These are phyloP conservation scores for Phortica okadai DNA, from an alignment of 2,888 invertebrate genomes.

Conservation along the genomic window DNA sequence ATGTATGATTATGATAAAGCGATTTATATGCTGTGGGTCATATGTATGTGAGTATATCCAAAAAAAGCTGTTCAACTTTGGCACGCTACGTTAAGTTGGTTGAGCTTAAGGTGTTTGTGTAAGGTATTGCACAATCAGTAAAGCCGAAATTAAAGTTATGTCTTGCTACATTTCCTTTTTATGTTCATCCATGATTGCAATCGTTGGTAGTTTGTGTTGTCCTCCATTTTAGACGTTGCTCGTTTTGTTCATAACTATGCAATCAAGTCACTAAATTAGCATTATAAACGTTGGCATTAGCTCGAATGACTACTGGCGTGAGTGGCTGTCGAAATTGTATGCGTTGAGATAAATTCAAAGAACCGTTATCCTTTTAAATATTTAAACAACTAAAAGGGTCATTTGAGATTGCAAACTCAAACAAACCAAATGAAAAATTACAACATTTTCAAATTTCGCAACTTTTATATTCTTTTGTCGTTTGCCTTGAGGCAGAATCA, in stretches of 20 bases:
- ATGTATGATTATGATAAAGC: too few species aligned
- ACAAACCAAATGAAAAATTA: not conserved
- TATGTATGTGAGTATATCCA: too few species aligned
- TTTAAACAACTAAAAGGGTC: not conserved
- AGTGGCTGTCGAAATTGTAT: not conserved
- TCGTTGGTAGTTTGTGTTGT: not conserved
- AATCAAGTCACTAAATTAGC: conserved; percentile 59
- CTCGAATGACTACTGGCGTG: not conserved
- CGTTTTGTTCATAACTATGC: conserved; percentile 28
- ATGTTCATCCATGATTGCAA: conserved; percentile 48
- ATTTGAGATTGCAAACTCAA: not conserved
- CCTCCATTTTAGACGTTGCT: not conserved
- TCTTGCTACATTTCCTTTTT: conserved; percentile 38
- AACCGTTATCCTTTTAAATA: not conserved
- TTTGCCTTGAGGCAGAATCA: not conserved
- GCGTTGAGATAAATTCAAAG: not conserved
- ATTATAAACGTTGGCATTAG: conserved; percentile 53
- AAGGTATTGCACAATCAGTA: too few species aligned
- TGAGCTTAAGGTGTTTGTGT: too few species aligned
- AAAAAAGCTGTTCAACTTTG: too few species aligned
- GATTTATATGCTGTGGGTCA: too few species aligned
- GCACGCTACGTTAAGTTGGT: too few species aligned
- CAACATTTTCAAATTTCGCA: not conserved
- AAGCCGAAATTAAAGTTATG: too few species aligned
- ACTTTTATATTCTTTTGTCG: not conserved